Base-by-base conservation (phyloP, 2,113 vertebrate species). In the Hypomesus transpacificus region DNA sequence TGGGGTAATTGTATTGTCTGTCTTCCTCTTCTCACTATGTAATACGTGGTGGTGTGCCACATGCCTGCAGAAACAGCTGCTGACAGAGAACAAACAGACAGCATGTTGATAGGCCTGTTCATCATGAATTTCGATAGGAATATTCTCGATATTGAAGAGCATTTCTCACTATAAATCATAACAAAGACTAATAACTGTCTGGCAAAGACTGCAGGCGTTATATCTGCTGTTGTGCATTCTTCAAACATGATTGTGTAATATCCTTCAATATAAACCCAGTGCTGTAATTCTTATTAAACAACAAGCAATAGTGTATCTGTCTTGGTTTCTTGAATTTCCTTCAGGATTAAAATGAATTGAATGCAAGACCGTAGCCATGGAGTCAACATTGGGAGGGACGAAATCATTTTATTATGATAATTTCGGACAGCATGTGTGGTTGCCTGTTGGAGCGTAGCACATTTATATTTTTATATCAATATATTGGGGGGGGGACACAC, bases 31-130 rank as follows among this genome's bases (percentile, higher is more conserved):
- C 5, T 26, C 13, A 28, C 26, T 64, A 34, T 52, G 39, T 63
- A 34, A 18, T 20, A 53, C 62, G 52, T 57, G 59, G 50, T 21
- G 21, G 31, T 54, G 20, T 61, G 31, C 13, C 24, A 54, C 62
- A 14, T 57, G 69, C 60, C 66, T 31, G 65, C 39, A 68, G 66
- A 77, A 87, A 77, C 81, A 83, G 81, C 78, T 84, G 83, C 68
- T 57, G 74, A 34, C 1, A 54, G 53, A 39, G 59, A 70, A 75
- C 73, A 76, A 70, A 75, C 73, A 76, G 46, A 64, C 62, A 63
- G 53, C 28, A 18, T 56, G 46, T 70, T 71, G 69, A 72, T 3
- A 84, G 75, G 75, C 75, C 70, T 60, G 74, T 73, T 79, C 73
- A 83, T 86, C 62, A 80, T 3, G 58, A 74, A 78, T 46, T 71